Percentiles rank a stretch among this genome's conserved stretches.
phyloP scores from a whole-genome alignment of 37 sponge, comb jelly and placozoan genomes.

The Theonella swinhoei region DNA sequence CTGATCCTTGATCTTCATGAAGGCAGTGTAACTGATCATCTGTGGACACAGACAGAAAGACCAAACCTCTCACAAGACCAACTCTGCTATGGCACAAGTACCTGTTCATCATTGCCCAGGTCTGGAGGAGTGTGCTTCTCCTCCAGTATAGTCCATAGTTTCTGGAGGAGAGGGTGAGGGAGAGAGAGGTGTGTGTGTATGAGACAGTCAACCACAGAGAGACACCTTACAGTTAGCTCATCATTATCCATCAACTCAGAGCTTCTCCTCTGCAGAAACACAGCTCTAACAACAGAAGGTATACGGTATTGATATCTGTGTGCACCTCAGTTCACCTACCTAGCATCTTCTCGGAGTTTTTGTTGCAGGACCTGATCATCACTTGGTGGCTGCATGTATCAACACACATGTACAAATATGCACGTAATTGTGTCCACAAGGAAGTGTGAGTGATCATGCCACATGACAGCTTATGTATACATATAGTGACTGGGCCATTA shows the following conservation, averaged over 20 bases:
- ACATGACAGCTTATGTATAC: no score
- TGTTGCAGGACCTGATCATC: slow-evolving; percentile 84
- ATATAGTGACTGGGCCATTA: neutral
- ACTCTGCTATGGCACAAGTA: neutral
- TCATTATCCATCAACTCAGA: slow-evolving; percentile 81
- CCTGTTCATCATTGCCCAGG: slow-evolving; percentile 78
- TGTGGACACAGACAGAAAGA: slow-evolving; percentile 1
- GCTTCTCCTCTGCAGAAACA: slow-evolving; percentile 66
- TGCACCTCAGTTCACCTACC: slow-evolving; percentile 17
- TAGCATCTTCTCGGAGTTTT: slow-evolving; percentile 91
- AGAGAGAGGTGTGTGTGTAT: neutral
- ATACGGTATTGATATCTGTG: no score
- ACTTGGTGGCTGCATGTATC: slow-evolving; percentile 68
- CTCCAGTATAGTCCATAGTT: slow-evolving; percentile 83
- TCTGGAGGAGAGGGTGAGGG: slow-evolving; percentile 26
- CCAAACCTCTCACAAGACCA: neutral
- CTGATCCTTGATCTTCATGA: slow-evolving; percentile 47
- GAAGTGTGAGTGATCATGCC: no score
- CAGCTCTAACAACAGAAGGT: slow-evolving; percentile 24
- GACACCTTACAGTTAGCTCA: slow-evolving; percentile 60
- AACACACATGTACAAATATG: no score
- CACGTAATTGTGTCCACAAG: no score
- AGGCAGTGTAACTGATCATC: slow-evolving; percentile 84
- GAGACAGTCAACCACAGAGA: neutral
- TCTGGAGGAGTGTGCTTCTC: slow-evolving; percentile 78